phyloP scores from a whole-genome alignment of 2,797 vertebrate species.

The Sarcophilus harrisii region DNA sequence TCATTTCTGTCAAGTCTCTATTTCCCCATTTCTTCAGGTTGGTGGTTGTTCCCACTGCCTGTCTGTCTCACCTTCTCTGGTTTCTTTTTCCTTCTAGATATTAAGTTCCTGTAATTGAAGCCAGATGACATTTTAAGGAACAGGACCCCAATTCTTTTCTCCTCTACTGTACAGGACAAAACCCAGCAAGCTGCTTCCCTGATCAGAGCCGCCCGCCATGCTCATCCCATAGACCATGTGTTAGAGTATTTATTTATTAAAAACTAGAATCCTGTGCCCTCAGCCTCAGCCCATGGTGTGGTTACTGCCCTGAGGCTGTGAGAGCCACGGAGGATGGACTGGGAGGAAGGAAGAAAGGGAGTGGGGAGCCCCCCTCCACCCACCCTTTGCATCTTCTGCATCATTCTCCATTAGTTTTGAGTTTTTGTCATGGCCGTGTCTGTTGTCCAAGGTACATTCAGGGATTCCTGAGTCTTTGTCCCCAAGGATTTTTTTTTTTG shows the following conservation, averaged over 20 bases:
- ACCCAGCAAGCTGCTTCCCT: conserved; percentile 84
- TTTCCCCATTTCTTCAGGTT: background rate
- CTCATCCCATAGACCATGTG: conserved; percentile 84
- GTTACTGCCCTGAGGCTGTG: conserved; percentile 78
- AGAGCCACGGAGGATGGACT: conserved; percentile 65
- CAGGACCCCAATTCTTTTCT: conserved; percentile 82
- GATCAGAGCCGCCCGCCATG: conserved; percentile 83
- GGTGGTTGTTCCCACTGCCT: conserved; percentile 18
- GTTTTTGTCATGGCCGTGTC: conserved; percentile 50
- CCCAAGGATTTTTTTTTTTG: conserved; percentile 43
- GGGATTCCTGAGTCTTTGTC: conserved; percentile 63
- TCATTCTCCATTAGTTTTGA: conserved; percentile 6
- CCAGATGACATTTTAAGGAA: conserved; percentile 80
- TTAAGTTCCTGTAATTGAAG: conserved; percentile 84
- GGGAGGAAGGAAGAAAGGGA: conserved; percentile 58
- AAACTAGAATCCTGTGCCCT: conserved; percentile 86
- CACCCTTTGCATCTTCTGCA: background rate
- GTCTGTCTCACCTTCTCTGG: conserved; percentile 35
- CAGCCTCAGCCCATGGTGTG: conserved; percentile 87
- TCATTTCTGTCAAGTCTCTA: background rate
- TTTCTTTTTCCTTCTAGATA: conserved; percentile 88
- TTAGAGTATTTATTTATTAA: conserved; percentile 96
- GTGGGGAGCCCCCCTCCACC: background rate
- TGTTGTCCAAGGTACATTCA: conserved; percentile 61
- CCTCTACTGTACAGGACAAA: conserved; percentile 83